These are phyloP conservation scores for Brachionichthys hirsutus DNA, from an alignment of 2,113 vertebrate species.

Conservation along the genomic window DNA sequence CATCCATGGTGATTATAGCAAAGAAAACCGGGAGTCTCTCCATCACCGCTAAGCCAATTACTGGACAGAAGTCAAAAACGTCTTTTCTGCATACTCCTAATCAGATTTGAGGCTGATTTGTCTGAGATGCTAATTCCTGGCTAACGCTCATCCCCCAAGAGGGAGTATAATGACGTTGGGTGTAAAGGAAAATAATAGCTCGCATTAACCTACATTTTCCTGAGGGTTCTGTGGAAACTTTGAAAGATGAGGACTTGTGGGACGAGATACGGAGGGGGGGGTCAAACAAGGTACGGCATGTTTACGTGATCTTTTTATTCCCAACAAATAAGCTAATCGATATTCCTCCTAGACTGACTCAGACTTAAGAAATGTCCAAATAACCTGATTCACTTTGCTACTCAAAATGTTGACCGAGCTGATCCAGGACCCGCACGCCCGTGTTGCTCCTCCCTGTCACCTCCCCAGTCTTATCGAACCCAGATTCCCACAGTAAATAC, in stretches of 20 bases:
- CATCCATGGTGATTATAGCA: constrained; percentile 46
- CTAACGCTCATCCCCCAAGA: not conserved
- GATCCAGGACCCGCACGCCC: not conserved
- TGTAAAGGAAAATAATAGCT: constrained; percentile 44
- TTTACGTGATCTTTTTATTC: too few species aligned
- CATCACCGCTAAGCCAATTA: constrained; percentile 45
- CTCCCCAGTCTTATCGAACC: constrained; percentile 29
- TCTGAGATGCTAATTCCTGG: constrained; percentile 38
- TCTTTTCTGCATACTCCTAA: constrained; percentile 38
- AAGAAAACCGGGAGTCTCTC: constrained; percentile 41
- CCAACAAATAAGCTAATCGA: too few species aligned
- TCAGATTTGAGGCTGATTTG: constrained; percentile 54
- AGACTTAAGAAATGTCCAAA: not conserved
- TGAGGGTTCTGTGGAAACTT: constrained; percentile 16
- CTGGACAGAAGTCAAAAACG: constrained; percentile 31
- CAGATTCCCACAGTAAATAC: constrained; percentile 41
- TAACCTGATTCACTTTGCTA: too few species aligned
- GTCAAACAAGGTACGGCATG: too few species aligned
- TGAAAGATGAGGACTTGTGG: not conserved
- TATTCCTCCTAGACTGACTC: too few species aligned
- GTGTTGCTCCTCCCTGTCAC: constrained; percentile 3
- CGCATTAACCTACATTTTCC: constrained; percentile 2
- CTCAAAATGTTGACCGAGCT: too few species aligned
- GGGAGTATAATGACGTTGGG: constrained; percentile 22
- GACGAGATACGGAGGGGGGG: too few species aligned